Conservation (phyloP, 1,140 invertebrate genomes). For the Trichonephila inaurata region DNA sequence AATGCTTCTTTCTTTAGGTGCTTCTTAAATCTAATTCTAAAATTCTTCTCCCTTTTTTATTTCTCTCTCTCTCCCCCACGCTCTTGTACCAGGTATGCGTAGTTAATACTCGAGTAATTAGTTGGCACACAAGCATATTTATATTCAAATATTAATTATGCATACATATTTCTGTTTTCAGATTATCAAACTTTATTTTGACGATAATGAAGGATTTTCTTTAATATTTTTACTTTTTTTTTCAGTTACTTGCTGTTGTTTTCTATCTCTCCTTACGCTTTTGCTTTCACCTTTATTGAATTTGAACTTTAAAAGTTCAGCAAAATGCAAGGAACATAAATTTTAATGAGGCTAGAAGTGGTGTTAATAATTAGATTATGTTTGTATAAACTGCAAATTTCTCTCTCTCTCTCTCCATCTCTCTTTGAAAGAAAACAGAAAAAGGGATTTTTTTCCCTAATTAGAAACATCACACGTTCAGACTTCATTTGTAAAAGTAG, state of each 20-base stretch:
- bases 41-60: not conserved
- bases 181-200: constrained; percentile 70
- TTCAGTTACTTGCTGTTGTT: not conserved
- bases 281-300: constrained; percentile 45
- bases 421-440: not conserved
- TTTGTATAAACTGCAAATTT: not conserved
- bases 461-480: not conserved
- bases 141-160: constrained; percentile 75
- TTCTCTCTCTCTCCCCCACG: not conserved
- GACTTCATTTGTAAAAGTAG: not conserved
- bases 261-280: not conserved
- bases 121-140: constrained; percentile 36
- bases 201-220: constrained; percentile 52
- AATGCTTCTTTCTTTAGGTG: not conserved
- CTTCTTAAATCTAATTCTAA: constrained; percentile 56
- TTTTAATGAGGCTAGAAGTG: constrained; percentile 54
- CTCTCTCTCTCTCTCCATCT: not conserved
- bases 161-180: constrained; percentile 54
- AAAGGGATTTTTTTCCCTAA: not conserved
- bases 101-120: constrained; percentile 53
- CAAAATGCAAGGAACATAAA: constrained; percentile 42
- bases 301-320: constrained; percentile 64
- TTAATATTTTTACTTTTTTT: not conserved
- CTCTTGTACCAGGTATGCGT: not conserved
- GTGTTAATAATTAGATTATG: constrained; percentile 65